Conservation (phyloP, 2,113 vertebrate species). For the Hoplias malabaricus region DNA sequence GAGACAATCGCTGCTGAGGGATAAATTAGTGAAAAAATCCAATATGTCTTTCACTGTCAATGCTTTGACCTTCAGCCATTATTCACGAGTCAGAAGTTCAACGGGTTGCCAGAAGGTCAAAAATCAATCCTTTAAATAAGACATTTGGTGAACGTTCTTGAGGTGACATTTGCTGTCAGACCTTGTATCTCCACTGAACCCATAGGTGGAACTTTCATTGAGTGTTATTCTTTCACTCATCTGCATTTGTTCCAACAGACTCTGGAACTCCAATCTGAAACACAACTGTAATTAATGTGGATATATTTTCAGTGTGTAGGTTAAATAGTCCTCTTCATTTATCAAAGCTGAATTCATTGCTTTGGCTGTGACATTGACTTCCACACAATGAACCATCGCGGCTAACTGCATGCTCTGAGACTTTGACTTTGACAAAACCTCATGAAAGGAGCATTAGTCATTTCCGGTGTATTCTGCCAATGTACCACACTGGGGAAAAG, state of each 20-base stretch:
- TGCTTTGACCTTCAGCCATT: neutral
- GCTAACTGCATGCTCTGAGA: too few relatives aligned
- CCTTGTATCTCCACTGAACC: neutral
- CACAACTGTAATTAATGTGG: neutral
- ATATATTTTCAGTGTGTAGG: neutral
- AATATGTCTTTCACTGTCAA: neutral
- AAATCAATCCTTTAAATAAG: neutral
- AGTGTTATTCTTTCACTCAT: neutral
- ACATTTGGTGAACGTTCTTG: neutral
- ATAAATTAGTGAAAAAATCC: neutral
- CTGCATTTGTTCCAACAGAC: neutral
- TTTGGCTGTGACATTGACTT: neutral
- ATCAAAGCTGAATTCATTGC: neutral
- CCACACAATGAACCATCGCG: neutral
- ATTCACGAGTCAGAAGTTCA: too few relatives aligned
- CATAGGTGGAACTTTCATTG: too few relatives aligned
- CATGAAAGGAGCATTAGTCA: too few relatives aligned
- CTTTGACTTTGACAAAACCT: too few relatives aligned
- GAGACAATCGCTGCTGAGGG: too few relatives aligned
- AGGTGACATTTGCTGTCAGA: neutral
- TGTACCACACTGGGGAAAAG: too few relatives aligned
- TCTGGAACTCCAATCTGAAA: neutral
- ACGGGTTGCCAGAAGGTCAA: neutral
- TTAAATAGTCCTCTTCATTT: too few relatives aligned
- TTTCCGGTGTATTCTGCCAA: too few relatives aligned